These are phyloP conservation scores for Nephrotoma appendiculata DNA, from an alignment of 2,888 invertebrate species.

Conservation along the genomic window DNA sequence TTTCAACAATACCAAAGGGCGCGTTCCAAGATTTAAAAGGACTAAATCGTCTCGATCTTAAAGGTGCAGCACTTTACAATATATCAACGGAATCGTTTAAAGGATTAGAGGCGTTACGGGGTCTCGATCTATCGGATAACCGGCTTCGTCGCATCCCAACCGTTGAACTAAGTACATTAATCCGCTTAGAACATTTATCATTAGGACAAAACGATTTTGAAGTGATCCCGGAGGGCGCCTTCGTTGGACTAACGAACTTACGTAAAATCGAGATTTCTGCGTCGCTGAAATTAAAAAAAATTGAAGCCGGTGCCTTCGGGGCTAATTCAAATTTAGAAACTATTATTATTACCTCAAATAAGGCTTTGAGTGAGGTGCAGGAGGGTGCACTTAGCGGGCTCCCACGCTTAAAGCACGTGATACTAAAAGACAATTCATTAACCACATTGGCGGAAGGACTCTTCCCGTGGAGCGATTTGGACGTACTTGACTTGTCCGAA, in stretches of 20 bases:
- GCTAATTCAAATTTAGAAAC: conserved; percentile 71
- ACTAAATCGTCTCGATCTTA: conserved; percentile 60
- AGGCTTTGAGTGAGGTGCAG: conserved; percentile 54
- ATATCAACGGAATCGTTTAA: conserved; percentile 62
- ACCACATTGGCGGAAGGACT: conserved; percentile 61
- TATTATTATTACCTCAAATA: conserved; percentile 61
- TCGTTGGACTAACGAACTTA: conserved; percentile 62
- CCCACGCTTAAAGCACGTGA: conserved; percentile 62
- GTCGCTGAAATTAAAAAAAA: conserved; percentile 52
- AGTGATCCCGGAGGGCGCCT: conserved; percentile 53
- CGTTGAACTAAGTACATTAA: conserved; percentile 50
- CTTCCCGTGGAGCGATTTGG: conserved; percentile 63
- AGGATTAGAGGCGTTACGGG: conserved; percentile 60
- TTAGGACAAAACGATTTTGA: conserved; percentile 73
- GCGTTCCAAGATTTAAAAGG: conserved; percentile 64
- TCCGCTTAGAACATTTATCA: conserved; percentile 62
- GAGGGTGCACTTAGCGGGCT: conserved; percentile 64
- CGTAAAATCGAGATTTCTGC: conserved; percentile 65
- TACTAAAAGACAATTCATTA: conserved; percentile 65
- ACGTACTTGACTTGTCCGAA: conserved; percentile 62
- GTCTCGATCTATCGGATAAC: conserved; percentile 67
- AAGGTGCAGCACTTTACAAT: conserved; percentile 65
- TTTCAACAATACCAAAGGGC: conserved; percentile 58
- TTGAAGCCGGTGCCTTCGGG: conserved; percentile 64
- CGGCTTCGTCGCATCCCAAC: conserved; percentile 61